Evolutionary conservation across 2,888 invertebrate genomes (phyloP), one percentile per base, ranked within the genome.

Genomic region (Entomobrya proxima): DNA sequence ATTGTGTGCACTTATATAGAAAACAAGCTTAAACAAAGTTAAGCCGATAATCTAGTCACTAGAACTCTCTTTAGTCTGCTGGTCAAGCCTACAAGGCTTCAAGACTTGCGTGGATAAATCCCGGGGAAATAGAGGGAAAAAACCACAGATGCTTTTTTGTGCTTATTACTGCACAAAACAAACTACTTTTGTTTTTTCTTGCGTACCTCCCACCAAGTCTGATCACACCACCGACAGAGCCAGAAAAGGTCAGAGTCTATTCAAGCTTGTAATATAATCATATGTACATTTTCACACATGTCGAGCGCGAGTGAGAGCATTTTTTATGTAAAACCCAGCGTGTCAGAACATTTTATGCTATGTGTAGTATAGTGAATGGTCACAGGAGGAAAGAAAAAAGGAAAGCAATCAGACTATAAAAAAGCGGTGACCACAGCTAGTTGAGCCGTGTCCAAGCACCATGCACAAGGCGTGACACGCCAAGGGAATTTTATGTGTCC

Each of bases 121-220:
- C 44, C 7, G 9, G 15, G 15, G 7, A 40, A 40, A 7, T 11
- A 40, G 44, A 7, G 15, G 44, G 15, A 40, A 79, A 58, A 76
- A 79, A 79, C 79, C 79, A 50, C 79, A 79, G 79, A 79, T 69
- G 79, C 79, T 79, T 69, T 69, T n/a, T n/a, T n/a, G n/a, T 55
- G 52, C 79, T 64, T 67, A 67, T 67, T 67, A 67, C 27, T 18
- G 35, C n/a, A n/a, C n/a, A n/a, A n/a, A n/a, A n/a, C n/a, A n/a
- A n/a, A n/a, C 47, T 50, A 32, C 77, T 30, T 30, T 24, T 37
- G 21, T 30, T 64, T 18, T 1, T 64, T 35, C 64, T 47, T 21
- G 6, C 47, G 58, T 40, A 79, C 79, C 79, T 52, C 79, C 79
- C 40, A 79, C 79, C 35, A 37, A 67, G 79, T 58, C 4, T 69